phyloP scores from a whole-genome alignment of 2,888 invertebrate species.

The Therioaphis trifolii region DNA sequence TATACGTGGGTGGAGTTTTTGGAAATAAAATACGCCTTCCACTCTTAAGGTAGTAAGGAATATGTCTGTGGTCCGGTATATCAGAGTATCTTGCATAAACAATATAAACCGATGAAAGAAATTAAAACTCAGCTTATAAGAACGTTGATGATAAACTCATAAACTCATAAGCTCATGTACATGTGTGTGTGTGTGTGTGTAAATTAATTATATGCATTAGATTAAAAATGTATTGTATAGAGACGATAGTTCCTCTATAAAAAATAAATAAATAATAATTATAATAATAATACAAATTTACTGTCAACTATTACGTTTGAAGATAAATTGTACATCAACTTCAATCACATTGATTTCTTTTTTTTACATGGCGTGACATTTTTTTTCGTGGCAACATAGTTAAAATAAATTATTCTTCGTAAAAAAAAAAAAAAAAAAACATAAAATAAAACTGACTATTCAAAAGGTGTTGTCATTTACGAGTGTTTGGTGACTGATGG shows the following conservation, averaged over 20 bases:
- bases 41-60: conserved; percentile 3
- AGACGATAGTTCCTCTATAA: no score
- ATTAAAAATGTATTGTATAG: no score
- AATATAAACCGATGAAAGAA: neutral
- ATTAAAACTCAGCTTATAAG: neutral
- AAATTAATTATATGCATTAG: no score
- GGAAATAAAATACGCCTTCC: conserved; percentile 39
- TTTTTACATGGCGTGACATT: neutral
- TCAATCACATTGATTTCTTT: neutral
- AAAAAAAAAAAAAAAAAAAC: conserved; percentile 23
- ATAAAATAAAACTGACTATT: conserved; percentile 34
- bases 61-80: conserved; percentile 2
- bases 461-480: conserved; percentile 61
- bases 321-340: neutral
- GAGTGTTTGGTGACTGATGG: conserved; percentile 59
- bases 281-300: no score
- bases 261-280: no score
- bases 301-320: no score
- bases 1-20: conserved; percentile 42
- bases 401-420: conserved; percentile 3
- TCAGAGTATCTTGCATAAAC: conserved; percentile 30
- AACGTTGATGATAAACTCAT: no score
- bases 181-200: no score
- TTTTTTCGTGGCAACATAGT: neutral
- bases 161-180: no score